Base-by-base conservation (phyloP, 2,888 invertebrate species). In the Noctua janthina region DNA sequence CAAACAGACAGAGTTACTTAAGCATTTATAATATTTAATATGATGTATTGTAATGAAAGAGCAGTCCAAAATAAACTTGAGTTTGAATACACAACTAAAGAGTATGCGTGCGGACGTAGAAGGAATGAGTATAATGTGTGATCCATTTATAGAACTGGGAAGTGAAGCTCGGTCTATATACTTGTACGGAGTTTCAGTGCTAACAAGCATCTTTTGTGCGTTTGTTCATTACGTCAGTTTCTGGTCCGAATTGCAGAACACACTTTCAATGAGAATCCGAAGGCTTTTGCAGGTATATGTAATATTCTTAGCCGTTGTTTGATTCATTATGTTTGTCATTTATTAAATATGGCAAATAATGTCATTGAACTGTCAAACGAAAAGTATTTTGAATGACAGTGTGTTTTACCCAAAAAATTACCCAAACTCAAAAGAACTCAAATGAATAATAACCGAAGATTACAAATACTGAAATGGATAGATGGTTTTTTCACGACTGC, bases 141-240 rank as follows among this genome's bases (percentile, higher is more conserved):
- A 69, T 85, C 88, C 88, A 88, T 89, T 88, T 86, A 88, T 89
- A 89, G 89, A 89, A 88, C 89, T 87, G 86, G 87, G 89, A 89
- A 89, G 86, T 87, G 88, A 82, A 87, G 85, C 77, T 73, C 43
- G 79, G 70, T 56, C 81, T 84, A 76, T 79, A 82, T 83, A 78
- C 79, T 83, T 87, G 80, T 67, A 78, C 51, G 74, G 80, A 76
- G 83, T 81, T 81, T 71, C 62, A 77, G 78, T 66, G 72, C 46
- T 88, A 82, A 87, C 86, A 82, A 84, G 85, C 71, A 73, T 74
- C 74, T 84, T 86, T 86, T 83, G 80, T 86, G n/a, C 59, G 29
- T 74, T 67, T 76, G 17, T 78, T 74, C 70, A 74, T 76, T 70
- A 67, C 67, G 49, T 72, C 77, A 66, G n/a, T 7, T 20, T 56